Evolutionary conservation across 2,113 vertebrate species (phyloP).

Genomic region (Crotalus viridis): DNA sequence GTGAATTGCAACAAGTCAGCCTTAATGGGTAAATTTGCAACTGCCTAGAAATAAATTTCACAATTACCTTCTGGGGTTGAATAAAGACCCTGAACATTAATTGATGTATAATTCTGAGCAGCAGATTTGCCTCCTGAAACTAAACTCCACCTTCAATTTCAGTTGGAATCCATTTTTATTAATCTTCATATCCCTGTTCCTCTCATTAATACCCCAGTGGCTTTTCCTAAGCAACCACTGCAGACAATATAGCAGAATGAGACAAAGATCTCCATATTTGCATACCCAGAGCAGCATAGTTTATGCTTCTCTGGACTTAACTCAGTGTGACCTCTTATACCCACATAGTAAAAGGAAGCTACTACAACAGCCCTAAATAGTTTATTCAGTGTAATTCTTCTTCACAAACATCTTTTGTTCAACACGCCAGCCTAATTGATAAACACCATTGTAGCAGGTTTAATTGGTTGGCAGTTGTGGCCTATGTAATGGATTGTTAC

Average conservation of each 20-base stretch:
- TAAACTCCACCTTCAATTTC: not conserved
- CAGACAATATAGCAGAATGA: not conserved
- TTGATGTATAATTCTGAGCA: not conserved
- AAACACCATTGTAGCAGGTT: not conserved
- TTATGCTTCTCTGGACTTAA: not conserved
- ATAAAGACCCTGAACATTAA: not conserved
- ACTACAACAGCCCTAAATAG: not conserved
- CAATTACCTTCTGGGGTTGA: not conserved
- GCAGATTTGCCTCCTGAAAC: not conserved
- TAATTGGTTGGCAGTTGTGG: conserved; percentile 11
- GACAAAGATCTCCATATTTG: not conserved
- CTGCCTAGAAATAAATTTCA: not conserved
- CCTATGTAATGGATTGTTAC: conserved; percentile 26
- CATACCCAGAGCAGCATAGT: not conserved
- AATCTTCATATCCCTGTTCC: not conserved
- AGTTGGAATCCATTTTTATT: not conserved
- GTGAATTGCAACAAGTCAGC: not conserved
- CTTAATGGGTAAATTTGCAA: not conserved
- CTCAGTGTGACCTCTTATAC: not conserved
- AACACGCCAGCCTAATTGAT: conserved; percentile 8
- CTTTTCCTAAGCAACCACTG: not conserved
- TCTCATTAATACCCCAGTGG: not conserved
- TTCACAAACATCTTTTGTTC: conserved; percentile 22
- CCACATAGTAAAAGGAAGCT: not conserved
- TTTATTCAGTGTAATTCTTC: conserved; percentile 18